Evolutionary conservation across 2,113 vertebrate species (phyloP), one percentile per base, ranked within the genome.

Genomic region (Megaceryle torquata): DNA sequence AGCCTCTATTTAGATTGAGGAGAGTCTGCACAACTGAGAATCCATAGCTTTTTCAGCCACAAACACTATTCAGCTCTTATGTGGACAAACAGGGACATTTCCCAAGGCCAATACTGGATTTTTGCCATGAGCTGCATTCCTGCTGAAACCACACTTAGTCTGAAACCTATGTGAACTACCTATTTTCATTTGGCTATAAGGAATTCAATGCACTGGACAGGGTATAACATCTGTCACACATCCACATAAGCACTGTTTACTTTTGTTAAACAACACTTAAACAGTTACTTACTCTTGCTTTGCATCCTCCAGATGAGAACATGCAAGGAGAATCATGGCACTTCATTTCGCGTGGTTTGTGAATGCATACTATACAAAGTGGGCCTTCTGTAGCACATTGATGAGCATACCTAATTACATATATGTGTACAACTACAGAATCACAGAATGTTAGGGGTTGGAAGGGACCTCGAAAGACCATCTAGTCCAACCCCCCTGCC

Each of bases 191-290:
- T 89, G 88, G 31, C 87, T 96, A 24, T 57, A 76, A 93, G 82
- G 67, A 98, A 96, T 94, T 90, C 82, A 95, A 20, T 77, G 71
- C 60, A 89, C 33, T 91, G 28, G 7, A 82, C 76, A 89, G 89
- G 65, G 46, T 94, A 56, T 68, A 94, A 91, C 82, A 86, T 93
- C 94, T 97, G 79, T 46, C 93, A 74, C 44, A 88, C 82, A 92
- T 94, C 48, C 76, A 51, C 69, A 82, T 51, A 84, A 81, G 29
- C 79, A 80, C 48, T 97, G 80, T 86, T 97, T 96, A 93, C 81
- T 96, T 97, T 96, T 89, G 92, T 84, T 80, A 95, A 95, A 95
- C 63, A 70, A 95, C 64, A 46, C 76, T 95, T 94, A 21, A 86
- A 86, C 68, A 77, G 68, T 88, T 80, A 92, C 82, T 94, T 2